Evolutionary conservation across 2,113 vertebrate species (phyloP).

Genomic region (Chamaetylas fuelleborni): DNA sequence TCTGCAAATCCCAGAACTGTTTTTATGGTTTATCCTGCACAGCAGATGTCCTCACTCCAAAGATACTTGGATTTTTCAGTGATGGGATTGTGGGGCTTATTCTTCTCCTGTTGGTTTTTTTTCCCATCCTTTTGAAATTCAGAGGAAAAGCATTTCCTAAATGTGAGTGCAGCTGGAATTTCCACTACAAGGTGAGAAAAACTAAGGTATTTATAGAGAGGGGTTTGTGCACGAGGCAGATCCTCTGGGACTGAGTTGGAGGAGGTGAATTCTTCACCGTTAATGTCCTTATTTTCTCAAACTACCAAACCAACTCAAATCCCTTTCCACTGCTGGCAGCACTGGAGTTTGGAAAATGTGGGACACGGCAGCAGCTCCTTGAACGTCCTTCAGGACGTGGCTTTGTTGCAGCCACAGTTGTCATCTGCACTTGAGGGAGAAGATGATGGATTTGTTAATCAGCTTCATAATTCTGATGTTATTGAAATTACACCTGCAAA

Average conservation of each 20-base stretch:
- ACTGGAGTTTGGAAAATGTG: neutral
- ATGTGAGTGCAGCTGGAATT: neutral
- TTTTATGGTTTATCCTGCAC: neutral
- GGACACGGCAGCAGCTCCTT: neutral
- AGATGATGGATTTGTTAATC: neutral
- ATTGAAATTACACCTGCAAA: neutral
- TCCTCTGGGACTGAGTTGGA: neutral
- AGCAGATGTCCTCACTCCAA: neutral
- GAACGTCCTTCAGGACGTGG: accelerated
- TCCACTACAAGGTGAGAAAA: neutral
- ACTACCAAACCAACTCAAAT: neutral
- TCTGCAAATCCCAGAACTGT: neutral
- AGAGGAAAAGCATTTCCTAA: neutral
- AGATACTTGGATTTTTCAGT: neutral
- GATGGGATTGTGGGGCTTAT: neutral
- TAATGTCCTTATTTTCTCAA: neutral
- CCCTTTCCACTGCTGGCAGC: neutral
- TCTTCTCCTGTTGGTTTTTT: neutral
- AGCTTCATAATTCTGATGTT: neutral
- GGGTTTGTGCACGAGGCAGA: neutral
- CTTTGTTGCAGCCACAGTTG: neutral
- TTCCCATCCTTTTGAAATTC: neutral
- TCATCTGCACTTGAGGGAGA: neutral
- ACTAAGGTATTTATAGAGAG: neutral
- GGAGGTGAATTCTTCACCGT: neutral